These are phyloP conservation scores for Pocillopora meandrina DNA, from an alignment of 92 coral and sea anemone species.

Conservation along the genomic window DNA sequence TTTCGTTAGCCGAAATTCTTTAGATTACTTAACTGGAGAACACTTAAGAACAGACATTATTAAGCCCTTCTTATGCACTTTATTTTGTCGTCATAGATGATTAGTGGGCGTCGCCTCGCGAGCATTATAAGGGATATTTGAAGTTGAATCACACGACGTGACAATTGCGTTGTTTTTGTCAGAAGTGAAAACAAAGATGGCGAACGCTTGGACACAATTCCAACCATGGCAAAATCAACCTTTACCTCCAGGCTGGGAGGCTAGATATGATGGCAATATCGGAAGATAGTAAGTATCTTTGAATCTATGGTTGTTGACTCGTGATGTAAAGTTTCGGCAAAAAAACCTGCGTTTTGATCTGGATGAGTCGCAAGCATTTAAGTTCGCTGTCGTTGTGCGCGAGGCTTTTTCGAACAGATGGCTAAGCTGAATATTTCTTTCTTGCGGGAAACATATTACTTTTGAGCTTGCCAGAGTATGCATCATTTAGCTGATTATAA, in stretches of 20 bases:
- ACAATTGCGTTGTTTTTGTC: neutral
- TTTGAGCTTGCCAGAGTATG: too few species aligned
- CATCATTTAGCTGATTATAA: too few species aligned
- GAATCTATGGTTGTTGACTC: neutral
- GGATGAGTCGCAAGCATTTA: neutral
- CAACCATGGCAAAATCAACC: constrained; percentile 84
- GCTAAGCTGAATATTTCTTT: too few species aligned
- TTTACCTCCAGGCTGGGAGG: constrained; percentile 92
- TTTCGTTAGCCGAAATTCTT: too few species aligned
- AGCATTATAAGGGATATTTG: neutral
- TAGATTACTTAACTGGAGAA: too few species aligned
- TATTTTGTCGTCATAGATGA: too few species aligned
- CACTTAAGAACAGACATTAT: too few species aligned
- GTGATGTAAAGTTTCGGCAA: neutral
- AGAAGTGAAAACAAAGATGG: constrained; percentile 67
- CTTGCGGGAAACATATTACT: too few species aligned
- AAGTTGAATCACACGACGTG: neutral
- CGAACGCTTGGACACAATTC: constrained; percentile 66
- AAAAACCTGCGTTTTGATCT: neutral
- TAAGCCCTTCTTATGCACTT: too few species aligned
- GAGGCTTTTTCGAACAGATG: too few species aligned
- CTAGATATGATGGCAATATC: constrained; percentile 68
- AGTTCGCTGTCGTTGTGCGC: too few species aligned
- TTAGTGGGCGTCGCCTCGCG: neutral
- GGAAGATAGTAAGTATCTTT: constrained; percentile 17